phyloP scores from a whole-genome alignment of 2,888 invertebrate species.

The Archips crataeganus region DNA sequence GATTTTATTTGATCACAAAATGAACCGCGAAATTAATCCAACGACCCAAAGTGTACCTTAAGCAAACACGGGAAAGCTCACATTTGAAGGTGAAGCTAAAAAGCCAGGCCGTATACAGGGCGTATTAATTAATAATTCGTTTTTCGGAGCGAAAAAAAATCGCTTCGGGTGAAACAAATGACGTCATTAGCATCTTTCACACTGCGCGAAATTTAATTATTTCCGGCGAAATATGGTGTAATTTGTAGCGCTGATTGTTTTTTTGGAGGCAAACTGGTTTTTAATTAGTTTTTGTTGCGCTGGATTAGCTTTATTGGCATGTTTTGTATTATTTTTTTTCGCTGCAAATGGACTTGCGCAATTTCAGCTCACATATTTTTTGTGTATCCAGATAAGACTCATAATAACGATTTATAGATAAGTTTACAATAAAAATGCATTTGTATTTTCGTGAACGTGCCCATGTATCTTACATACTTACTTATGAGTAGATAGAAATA shows the following conservation, averaged over 20 bases:
- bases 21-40: slow-evolving; percentile 32
- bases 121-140: slow-evolving; percentile 48
- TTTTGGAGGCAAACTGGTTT: slow-evolving; percentile 31
- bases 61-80: neutral
- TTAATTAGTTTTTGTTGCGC: slow-evolving; percentile 29
- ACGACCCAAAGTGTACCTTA: slow-evolving; percentile 20
- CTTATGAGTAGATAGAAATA: too few species aligned
- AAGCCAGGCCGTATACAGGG: slow-evolving; percentile 37
- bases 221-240: slow-evolving; percentile 36
- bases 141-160: slow-evolving; percentile 46
- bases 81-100: neutral
- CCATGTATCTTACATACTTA: too few species aligned
- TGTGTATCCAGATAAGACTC: too few species aligned
- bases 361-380: neutral
- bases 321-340: slow-evolving; percentile 7
- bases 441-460: too few species aligned
- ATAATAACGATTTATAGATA: too few species aligned
- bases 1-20: slow-evolving; percentile 44
- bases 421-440: too few species aligned
- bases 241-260: slow-evolving; percentile 38
- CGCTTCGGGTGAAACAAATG: slow-evolving; percentile 48
- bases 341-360: neutral
- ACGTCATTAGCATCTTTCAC: slow-evolving; percentile 49
- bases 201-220: slow-evolving; percentile 47
- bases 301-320: slow-evolving; percentile 14